Conservation (phyloP, 2,797 vertebrate genomes). For the Lagodon rhomboides region DNA sequence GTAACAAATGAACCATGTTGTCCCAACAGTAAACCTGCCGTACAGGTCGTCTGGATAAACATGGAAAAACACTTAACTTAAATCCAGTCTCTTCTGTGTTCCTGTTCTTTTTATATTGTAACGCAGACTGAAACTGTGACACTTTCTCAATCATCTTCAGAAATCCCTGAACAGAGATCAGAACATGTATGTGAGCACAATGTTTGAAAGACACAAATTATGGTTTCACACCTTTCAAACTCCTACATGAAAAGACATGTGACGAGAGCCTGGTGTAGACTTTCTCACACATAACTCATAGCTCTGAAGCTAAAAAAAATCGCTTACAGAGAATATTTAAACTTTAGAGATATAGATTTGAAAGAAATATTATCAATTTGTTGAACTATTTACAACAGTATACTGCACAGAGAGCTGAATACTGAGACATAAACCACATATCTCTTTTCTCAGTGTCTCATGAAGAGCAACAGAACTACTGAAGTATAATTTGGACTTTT, state of each 20-base stretch:
- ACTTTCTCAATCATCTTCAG: slow-evolving; percentile 8
- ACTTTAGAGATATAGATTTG: not conserved
- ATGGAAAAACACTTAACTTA: not conserved
- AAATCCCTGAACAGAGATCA: slow-evolving; percentile 7
- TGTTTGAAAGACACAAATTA: slow-evolving; percentile 16
- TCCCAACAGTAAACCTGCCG: slow-evolving; percentile 4
- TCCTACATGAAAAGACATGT: slow-evolving; percentile 13
- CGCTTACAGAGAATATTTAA: too few species aligned
- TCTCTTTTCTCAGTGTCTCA: slow-evolving; percentile 15
- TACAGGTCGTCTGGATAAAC: not conserved
- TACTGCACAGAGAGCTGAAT: not conserved
- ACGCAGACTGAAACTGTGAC: not conserved
- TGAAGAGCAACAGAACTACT: slow-evolving; percentile 12
- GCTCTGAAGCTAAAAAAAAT: not conserved
- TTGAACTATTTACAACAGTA: not conserved
- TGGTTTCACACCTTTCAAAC: slow-evolving; percentile 12
- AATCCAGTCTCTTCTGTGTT: not conserved
- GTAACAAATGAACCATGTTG: not conserved
- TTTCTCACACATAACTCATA: slow-evolving; percentile 5
- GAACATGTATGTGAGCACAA: slow-evolving; percentile 1
- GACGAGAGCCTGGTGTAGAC: slow-evolving; percentile 4
- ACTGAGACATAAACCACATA: not conserved
- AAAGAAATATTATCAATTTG: not conserved
- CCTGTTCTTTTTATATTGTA: not conserved
- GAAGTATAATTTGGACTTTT: slow-evolving; percentile 23